Percentiles rank a stretch among this genome's conserved stretches.
Evolutionary conservation across 1,140 invertebrate genomes (phyloP).

Genomic region (Steinernema feltiae): DNA sequence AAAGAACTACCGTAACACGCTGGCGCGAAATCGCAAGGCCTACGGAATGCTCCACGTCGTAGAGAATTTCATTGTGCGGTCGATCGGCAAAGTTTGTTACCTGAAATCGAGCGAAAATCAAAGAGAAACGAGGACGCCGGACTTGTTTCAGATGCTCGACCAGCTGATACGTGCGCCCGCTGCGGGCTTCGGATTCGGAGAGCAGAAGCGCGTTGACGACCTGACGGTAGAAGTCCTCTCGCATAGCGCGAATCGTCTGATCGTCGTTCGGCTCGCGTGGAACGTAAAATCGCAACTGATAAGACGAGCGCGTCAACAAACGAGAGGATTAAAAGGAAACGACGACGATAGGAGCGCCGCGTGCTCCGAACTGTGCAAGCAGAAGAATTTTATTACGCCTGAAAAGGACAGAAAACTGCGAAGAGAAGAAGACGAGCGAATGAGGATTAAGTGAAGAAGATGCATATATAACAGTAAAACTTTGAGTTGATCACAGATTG

Average conservation of each 20-base stretch:
- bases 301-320: background rate
- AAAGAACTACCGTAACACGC: background rate
- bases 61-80: background rate
- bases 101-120: background rate
- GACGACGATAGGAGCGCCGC: background rate
- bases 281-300: background rate
- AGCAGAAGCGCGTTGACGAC: background rate
- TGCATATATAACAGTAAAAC: background rate
- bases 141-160: conserved; percentile 6
- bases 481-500: background rate
- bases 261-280: background rate
- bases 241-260: background rate
- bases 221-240: conserved; percentile 10
- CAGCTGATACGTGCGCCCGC: background rate
- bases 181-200: background rate
- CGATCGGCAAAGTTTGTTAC: background rate
- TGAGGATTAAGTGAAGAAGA: background rate
- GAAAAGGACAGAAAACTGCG: background rate
- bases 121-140: background rate
- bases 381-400: conserved; percentile 2
- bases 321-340: background rate
- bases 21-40: background rate
- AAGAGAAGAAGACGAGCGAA: background rate
- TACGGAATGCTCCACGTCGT: conserved; percentile 2
- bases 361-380: background rate